Evolutionary conservation across 2,888 invertebrate species (phyloP).

Genomic region (Hypomecis atomaria): DNA sequence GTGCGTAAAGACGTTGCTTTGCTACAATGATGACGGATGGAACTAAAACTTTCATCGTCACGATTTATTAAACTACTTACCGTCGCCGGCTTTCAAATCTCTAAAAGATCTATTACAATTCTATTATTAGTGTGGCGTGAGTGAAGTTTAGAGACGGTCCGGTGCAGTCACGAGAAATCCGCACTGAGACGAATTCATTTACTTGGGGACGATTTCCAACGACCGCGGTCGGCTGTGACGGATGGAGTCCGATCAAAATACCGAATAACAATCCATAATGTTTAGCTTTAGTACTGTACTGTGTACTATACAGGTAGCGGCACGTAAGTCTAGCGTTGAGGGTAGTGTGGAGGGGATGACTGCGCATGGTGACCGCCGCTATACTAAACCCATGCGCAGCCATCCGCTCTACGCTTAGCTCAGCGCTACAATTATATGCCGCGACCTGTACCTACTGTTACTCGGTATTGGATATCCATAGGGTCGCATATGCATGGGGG

Average conservation of each 20-base stretch:
- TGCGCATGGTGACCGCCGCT: too few species aligned
- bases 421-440: too few species aligned
- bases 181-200: constrained; percentile 65
- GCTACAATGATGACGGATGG: too few species aligned
- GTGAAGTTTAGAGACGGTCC: constrained; percentile 39
- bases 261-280: constrained; percentile 42
- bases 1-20: too few species aligned
- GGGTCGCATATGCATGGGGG: too few species aligned
- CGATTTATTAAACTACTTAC: constrained; percentile 9
- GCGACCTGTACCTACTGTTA: too few species aligned
- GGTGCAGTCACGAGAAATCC: constrained; percentile 42
- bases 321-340: too few species aligned
- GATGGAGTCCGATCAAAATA: constrained; percentile 59
- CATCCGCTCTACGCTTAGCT: too few species aligned
- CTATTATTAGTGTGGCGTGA: constrained; percentile 35
- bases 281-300: constrained; percentile 20
- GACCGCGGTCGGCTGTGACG: constrained; percentile 61
- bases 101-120: constrained; percentile 18
- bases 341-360: too few species aligned
- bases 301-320: too few species aligned
- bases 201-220: constrained; percentile 62
- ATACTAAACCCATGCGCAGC: too few species aligned
- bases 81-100: constrained; percentile 18
- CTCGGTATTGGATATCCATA: too few species aligned
- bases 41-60: constrained; percentile 9